These are phyloP conservation scores for Denticeps clupeoides DNA, from an alignment of 2,797 vertebrate species.

Conservation along the genomic window DNA sequence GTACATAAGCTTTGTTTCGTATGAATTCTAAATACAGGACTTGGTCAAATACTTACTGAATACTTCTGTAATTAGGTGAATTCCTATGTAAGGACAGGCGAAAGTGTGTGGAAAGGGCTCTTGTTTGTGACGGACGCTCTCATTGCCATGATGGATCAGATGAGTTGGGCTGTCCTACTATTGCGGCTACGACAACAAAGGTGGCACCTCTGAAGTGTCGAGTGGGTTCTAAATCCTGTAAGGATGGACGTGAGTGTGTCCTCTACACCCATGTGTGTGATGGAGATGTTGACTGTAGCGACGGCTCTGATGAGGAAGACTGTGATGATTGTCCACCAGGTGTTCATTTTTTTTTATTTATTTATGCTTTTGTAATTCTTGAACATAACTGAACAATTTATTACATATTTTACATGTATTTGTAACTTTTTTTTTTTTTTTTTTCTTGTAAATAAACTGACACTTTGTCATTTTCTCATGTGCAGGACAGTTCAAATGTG, in stretches of 20 bases:
- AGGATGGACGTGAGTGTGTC: constrained; percentile 57
- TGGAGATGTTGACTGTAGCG: constrained; percentile 65
- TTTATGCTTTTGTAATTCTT: no score
- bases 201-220: constrained; percentile 28
- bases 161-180: constrained; percentile 36
- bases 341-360: no score
- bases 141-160: constrained; percentile 53
- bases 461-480: background rate
- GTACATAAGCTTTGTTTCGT: constrained; percentile 31
- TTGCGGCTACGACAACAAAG: background rate
- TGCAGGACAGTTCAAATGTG: constrained; percentile 53
- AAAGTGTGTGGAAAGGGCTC: constrained; percentile 32
- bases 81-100: constrained; percentile 41
- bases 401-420: no score
- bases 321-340: no score
- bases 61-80: constrained; percentile 13
- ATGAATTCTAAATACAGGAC: no score
- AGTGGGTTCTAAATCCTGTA: constrained; percentile 47
- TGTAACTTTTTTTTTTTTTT: no score
- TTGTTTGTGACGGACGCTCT: constrained; percentile 44
- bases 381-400: no score
- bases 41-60: no score
- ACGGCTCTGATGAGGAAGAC: constrained; percentile 71
- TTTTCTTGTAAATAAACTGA: no score
- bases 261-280: constrained; percentile 60